Conservation (phyloP, 2,113 vertebrate species). For the Mesembrinibis cayennensis region DNA sequence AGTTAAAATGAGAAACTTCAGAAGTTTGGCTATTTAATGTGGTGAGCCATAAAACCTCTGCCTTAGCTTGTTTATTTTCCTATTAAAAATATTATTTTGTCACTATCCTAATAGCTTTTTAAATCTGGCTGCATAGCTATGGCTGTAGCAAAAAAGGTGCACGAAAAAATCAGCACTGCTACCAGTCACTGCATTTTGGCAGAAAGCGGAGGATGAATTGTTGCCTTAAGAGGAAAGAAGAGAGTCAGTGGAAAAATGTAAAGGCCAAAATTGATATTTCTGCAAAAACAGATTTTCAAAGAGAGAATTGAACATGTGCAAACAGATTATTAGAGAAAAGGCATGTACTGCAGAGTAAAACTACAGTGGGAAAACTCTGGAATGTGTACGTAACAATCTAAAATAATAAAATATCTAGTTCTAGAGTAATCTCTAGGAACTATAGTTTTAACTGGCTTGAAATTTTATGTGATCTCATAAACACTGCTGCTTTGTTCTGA, state of each 20-base stretch:
- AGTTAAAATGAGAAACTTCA: not conserved
- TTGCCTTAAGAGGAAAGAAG: not conserved
- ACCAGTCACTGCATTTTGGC: not conserved
- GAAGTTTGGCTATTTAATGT: not conserved
- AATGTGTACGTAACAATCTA: not conserved
- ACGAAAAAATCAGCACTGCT: not conserved
- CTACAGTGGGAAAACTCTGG: not conserved
- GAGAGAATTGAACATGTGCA: not conserved
- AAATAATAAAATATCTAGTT: not conserved
- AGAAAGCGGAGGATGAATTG: not conserved
- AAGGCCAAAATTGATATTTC: not conserved
- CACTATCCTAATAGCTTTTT: not conserved
- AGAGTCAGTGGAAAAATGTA: not conserved
- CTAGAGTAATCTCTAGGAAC: not conserved
- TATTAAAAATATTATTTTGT: not conserved
- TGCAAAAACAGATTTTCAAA: not conserved
- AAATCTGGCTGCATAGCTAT: not conserved
- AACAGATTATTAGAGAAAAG: not conserved
- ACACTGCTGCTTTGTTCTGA: not conserved
- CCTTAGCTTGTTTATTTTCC: not conserved
- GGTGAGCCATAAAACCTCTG: not conserved
- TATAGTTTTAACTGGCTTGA: not conserved
- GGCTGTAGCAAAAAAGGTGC: not conserved
- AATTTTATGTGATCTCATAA: not conserved
- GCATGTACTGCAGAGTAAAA: not conserved